phyloP scores from a whole-genome alignment of 2,113 vertebrate species.

The Tachysurus fulvidraco region DNA sequence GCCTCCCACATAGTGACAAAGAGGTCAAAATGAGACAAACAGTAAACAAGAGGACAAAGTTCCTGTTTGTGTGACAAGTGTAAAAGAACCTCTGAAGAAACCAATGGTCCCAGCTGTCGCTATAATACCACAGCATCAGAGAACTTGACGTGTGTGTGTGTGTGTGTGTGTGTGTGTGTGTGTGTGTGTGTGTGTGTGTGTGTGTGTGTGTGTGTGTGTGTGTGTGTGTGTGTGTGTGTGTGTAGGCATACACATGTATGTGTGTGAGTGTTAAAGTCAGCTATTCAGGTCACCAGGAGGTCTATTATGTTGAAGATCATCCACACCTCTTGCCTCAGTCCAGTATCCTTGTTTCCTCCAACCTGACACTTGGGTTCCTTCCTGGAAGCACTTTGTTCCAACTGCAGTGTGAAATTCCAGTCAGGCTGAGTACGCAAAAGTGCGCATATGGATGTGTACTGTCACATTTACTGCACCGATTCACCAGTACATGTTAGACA shows the following conservation, averaged over 20 bases:
- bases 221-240: not conserved
- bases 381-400: constrained; percentile 73
- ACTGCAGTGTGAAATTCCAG: constrained; percentile 65
- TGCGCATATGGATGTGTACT: constrained; percentile 76
- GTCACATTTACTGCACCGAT: constrained; percentile 70
- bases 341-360: constrained; percentile 42
- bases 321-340: constrained; percentile 62
- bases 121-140: constrained; percentile 57
- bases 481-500: constrained; percentile 67
- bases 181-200: not conserved
- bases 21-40: constrained; percentile 49
- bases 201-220: constrained; percentile 31
- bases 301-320: constrained; percentile 54
- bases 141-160: constrained; percentile 50
- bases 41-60: constrained; percentile 47
- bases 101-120: constrained; percentile 72
- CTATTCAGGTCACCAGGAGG: constrained; percentile 58
- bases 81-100: constrained; percentile 63
- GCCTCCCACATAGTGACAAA: constrained; percentile 36
- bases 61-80: constrained; percentile 52
- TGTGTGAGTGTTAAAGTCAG: constrained; percentile 39
- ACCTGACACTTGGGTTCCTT: constrained; percentile 69
- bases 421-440: constrained; percentile 76
- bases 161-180: constrained; percentile 22
- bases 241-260: not conserved